Base-by-base conservation (phyloP, 2,113 vertebrate genomes). In the Lethenteron reissneri region DNA sequence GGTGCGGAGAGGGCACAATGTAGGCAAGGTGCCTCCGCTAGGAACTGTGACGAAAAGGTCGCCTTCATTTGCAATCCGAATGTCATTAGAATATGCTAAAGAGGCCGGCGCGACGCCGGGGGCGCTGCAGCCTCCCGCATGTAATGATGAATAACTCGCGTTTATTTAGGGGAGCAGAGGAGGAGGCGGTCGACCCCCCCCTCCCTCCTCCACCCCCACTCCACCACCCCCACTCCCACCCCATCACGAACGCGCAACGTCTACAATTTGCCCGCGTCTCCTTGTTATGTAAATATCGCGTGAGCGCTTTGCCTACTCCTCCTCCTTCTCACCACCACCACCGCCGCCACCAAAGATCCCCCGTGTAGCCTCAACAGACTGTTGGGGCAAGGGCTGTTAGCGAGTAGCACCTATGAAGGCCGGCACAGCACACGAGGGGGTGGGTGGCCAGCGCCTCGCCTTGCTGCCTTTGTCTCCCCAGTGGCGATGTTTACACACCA, bases 61-160 rank as follows among this genome's bases (percentile, higher is more conserved):
- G 64, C n/a, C n/a, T 17, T 68, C n/a, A 68, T 68, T 68, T 68
- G 64, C 64, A 68, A 68, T n/a, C n/a, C 64, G 64, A 68, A 68
- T 68, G 64, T 68, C 64, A 68, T 68, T 68, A 68, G n/a, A 68
- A 68, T 68, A 68, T 68, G 64, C 64, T 68, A 68, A 68, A 25
- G 64, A 68, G 10, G n/a, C n/a, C 64, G 64, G 10, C 25, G 64
- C 64, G 9, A 41, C 41, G 41, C 41, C 41, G 41, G 41, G 41
- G 41, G 41, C 41, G 41, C 41, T 17, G 64, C 64, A 68, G 64
- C n/a, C 64, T n/a, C 25, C 64, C 64, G 64, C n/a, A 17, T 68
- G n/a, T 68, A 68, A 68, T 68, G 64, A 68, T 68, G 64, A 68
- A 68, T 68, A 68, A 68, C 64, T 25, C 41, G 41, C n/a, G 64